Conservation (phyloP, 2,113 vertebrate genomes). For the Bufo bufo region DNA sequence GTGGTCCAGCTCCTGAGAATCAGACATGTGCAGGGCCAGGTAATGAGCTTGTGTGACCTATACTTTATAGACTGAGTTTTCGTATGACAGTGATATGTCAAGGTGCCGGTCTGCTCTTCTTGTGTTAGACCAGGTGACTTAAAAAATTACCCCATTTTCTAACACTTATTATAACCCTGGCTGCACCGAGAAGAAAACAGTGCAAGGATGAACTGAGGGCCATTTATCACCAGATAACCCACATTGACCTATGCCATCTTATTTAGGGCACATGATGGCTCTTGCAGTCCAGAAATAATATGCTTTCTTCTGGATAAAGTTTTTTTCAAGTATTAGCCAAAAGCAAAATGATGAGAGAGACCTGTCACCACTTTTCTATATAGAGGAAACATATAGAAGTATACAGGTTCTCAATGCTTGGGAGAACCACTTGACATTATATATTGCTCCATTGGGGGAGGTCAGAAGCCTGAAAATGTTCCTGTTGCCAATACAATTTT, state of each 20-base stretch:
- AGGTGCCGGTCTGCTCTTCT: not conserved
- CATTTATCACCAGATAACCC: not conserved
- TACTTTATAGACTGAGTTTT: not conserved
- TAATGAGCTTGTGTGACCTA: not conserved
- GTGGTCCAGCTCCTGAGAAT: not conserved
- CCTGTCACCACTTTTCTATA: not conserved
- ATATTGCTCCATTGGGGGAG: not conserved
- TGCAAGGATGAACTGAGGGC: not conserved
- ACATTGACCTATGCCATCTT: not conserved
- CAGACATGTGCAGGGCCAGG: not conserved
- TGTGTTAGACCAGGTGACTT: not conserved
- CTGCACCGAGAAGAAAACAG: not conserved
- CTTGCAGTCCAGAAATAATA: not conserved
- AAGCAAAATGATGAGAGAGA: not conserved
- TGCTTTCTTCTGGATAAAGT: not conserved
- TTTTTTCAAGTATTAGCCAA: not conserved
- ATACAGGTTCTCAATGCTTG: not conserved
- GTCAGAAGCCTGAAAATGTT: not conserved
- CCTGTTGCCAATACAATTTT: not conserved
- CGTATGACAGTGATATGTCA: not conserved
- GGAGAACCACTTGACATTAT: not conserved
- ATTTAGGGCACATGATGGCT: not conserved
- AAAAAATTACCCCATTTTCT: not conserved
- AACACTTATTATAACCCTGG: constrained; percentile 14
- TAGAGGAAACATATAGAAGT: not conserved